Base-by-base conservation (phyloP, 2,888 invertebrate species). In the Nomada fucata region DNA sequence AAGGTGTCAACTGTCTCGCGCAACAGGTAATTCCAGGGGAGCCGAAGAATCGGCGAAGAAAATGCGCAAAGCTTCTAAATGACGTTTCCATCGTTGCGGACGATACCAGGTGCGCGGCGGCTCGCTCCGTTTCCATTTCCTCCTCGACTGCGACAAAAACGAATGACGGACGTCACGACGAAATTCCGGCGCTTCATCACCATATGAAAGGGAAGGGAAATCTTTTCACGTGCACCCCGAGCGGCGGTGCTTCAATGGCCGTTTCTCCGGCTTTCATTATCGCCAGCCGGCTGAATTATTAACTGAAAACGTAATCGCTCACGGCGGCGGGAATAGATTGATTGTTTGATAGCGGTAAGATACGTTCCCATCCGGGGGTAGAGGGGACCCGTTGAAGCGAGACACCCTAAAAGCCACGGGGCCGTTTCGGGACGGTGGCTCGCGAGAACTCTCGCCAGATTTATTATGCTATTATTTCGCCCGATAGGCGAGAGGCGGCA, bases 391-490 rank as follows among this genome's bases (percentile, higher is more conserved):
- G 70, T 3, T 65, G 75, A 67, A 76, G 76, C 79, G 87, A 75
- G 79, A 85, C 83, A 26, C 78, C 83, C 71, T 44, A 52, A 47
- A 50, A 50, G 53, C 52, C 11, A 2, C 18, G 5, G 23, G 64
- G 42, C 52, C 53, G 57, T 69, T 63, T 23, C 53, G 36, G 59
- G 59, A 61, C 70, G 69, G 70, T 23, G 74, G 67, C 68, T 78
- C 83, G 81, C 79, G 88, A 88, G 88, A 88, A 87, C 84, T 89
- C 82, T 89, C 82, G 50, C 70, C 68, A 91, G 90, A 91, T 91
- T 91, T 91, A 91, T 91, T 90, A 87, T 55, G 86, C 90, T 83
- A 90, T 91, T 91, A 91, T 89, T 87, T 84, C 74, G 82, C 77
- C 76, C 86, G 88, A 83, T 89, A 88, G 87, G 84, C 79, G 69